phyloP scores from a whole-genome alignment of 2,113 vertebrate genomes.

The Thomomys bottae region DNA sequence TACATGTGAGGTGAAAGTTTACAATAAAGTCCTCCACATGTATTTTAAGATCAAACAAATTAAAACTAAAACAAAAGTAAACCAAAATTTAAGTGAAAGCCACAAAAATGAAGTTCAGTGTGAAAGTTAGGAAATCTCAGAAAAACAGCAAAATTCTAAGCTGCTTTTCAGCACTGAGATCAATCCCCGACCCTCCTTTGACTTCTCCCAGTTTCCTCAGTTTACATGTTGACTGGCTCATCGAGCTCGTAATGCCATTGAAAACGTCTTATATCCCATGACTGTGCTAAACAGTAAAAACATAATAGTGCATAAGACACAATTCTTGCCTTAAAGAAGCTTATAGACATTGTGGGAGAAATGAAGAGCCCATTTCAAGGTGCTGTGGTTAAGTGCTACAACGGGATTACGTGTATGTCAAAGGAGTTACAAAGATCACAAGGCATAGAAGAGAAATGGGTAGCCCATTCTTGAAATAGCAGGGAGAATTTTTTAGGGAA shows the following conservation, averaged over 20 bases:
- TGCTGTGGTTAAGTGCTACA: not conserved
- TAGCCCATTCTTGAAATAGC: not conserved
- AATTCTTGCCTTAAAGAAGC: not conserved
- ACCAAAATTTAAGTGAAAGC: not conserved
- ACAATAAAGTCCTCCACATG: not conserved
- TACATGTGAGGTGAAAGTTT: slow-evolving; percentile 42
- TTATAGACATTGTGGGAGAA: not conserved
- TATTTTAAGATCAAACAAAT: slow-evolving; percentile 21
- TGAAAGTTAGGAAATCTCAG: not conserved
- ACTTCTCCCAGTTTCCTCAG: not conserved
- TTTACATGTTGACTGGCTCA: not conserved
- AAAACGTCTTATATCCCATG: not conserved
- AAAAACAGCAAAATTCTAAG: not conserved
- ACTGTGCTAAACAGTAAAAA: not conserved
- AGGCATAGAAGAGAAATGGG: not conserved
- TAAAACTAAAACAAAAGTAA: slow-evolving; percentile 34
- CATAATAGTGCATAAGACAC: not conserved
- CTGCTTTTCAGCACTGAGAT: not conserved
- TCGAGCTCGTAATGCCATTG: not conserved
- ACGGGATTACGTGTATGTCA: not conserved
- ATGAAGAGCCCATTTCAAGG: not conserved
- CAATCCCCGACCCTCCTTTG: not conserved
- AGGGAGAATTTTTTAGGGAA: not conserved
- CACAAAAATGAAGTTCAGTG: not conserved
- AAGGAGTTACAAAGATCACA: not conserved